Evolutionary conservation across 2,888 invertebrate species (phyloP).

Genomic region (Horisme vitalbata): DNA sequence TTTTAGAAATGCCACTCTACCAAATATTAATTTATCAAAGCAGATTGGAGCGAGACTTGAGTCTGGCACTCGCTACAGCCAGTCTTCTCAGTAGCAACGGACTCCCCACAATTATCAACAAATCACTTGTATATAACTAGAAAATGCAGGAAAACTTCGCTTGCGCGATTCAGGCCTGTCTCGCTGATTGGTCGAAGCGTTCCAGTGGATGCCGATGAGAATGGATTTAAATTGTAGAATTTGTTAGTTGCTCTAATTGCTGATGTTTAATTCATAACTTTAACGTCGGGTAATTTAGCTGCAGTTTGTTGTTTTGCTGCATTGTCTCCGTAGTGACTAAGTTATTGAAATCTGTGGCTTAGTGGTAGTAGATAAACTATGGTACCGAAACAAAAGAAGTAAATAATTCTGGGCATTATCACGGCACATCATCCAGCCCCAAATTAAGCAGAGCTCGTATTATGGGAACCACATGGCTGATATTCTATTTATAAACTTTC

Average conservation of each 20-base stretch:
- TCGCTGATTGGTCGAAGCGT: constrained; percentile 51
- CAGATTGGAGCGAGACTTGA: constrained; percentile 67
- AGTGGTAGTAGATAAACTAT: no score
- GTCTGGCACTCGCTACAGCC: constrained; percentile 76
- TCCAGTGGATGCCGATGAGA: constrained; percentile 32
- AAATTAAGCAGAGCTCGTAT: no score
- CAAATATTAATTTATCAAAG: constrained; percentile 56
- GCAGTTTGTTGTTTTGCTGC: constrained; percentile 10
- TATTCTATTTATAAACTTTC: no score
- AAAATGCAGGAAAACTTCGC: constrained; percentile 40
- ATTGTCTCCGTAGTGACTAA: constrained; percentile 9
- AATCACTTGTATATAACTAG: constrained; percentile 36
- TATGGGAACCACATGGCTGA: no score
- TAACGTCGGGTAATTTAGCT: constrained; percentile 10
- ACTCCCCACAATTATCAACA: constrained; percentile 49
- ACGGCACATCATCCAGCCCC: no score
- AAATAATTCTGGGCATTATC: no score
- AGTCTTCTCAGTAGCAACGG: constrained; percentile 78
- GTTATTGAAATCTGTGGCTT: no score
- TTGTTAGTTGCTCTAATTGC: constrained; percentile 24
- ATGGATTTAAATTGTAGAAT: constrained; percentile 23
- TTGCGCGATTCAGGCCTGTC: constrained; percentile 51
- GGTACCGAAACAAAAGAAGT: no score
- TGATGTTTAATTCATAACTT: constrained; percentile 24
- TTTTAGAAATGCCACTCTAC: constrained; percentile 67